A percentile compares a stretch with the other conserved stretches of the same genome.
Conservation (phyloP, 2,888 invertebrate species). For the Ferrisia virgata region DNA sequence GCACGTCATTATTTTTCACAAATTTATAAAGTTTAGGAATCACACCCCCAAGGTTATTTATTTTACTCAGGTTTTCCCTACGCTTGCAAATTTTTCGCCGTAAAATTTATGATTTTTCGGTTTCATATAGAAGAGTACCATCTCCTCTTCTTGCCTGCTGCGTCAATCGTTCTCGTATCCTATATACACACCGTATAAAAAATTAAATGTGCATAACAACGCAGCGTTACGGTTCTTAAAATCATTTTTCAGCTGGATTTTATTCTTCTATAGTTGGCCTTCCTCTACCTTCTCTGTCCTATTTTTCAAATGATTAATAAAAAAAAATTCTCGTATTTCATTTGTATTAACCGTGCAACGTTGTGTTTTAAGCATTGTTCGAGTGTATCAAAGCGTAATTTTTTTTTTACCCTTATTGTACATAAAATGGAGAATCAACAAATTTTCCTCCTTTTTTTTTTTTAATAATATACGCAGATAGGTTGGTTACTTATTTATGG, state of each 20-base stretch:
- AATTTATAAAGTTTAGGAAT: conserved; percentile 20
- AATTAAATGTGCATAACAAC: conserved; percentile 9
- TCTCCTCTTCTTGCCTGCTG: not conserved
- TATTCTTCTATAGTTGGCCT: not conserved
- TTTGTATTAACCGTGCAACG: not conserved
- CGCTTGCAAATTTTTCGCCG: not conserved
- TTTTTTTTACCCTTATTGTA: not conserved
- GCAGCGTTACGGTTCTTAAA: conserved; percentile 7
- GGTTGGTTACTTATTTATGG: no score
- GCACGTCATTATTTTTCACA: not conserved
- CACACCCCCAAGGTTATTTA: conserved; percentile 8
- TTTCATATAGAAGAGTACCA: not conserved
- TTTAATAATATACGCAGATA: not conserved
- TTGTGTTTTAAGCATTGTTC: not conserved
- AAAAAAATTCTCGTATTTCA: conserved; percentile 1
- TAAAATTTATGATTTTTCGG: not conserved
- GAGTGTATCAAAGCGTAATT: conserved; percentile 9
- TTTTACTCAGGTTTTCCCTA: not conserved
- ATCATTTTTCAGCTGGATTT: not conserved
- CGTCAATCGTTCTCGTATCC: not conserved
- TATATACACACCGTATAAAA: not conserved
- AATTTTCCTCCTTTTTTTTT: not conserved
- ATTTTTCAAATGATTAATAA: not conserved
- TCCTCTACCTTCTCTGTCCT: not conserved
- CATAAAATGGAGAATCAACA: not conserved